A percentile compares a stretch with the other conserved stretches of the same genome.
Conservation (phyloP, 2,113 vertebrate species). For the Paradisaea rubra region DNA sequence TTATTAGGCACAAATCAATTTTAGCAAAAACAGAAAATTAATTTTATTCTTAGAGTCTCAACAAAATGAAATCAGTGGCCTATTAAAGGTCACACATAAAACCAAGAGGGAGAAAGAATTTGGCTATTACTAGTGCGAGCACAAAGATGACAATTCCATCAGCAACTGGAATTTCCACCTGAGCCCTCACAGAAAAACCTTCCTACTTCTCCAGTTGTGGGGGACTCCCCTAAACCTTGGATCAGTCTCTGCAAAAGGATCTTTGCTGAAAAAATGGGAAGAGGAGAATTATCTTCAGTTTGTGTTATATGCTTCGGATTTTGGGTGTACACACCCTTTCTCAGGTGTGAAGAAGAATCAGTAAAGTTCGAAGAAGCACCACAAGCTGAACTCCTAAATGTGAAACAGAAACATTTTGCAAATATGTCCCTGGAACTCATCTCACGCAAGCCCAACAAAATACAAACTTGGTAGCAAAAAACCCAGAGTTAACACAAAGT, state of each 20-base stretch:
- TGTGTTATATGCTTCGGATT: background rate
- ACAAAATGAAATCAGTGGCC: background rate
- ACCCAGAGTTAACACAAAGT: accelerated
- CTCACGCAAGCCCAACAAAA: background rate
- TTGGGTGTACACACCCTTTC: accelerated
- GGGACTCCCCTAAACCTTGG: background rate
- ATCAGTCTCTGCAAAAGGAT: background rate
- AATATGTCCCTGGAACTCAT: background rate
- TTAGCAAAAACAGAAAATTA: background rate
- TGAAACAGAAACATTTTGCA: background rate
- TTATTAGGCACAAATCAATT: background rate
- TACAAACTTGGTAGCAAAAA: background rate
- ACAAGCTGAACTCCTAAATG: background rate
- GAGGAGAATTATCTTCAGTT: background rate
- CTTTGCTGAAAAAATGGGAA: background rate
- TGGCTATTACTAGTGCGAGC: background rate
- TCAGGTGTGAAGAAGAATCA: background rate
- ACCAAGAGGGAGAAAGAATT: background rate
- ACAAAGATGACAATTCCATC: background rate
- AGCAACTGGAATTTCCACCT: background rate
- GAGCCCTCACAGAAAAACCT: background rate
- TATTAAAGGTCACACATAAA: background rate
- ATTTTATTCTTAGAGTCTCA: background rate
- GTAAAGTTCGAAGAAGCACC: background rate
- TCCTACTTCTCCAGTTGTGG: background rate